phyloP scores from a whole-genome alignment of 2,888 invertebrate genomes.

The Arenicola marina region DNA sequence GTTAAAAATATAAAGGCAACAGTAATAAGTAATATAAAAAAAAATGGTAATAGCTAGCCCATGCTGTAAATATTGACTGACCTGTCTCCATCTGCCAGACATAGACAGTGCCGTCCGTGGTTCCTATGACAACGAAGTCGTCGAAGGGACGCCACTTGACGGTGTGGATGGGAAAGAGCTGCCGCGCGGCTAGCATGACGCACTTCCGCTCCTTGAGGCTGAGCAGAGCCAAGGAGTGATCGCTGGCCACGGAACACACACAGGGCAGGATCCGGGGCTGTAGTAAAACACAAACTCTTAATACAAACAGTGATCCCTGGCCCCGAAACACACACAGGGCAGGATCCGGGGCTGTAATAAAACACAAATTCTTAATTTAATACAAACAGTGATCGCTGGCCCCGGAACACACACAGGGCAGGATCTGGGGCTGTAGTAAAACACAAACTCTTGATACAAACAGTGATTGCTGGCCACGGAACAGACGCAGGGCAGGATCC shows the following conservation, averaged over 20 bases:
- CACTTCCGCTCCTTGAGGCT: constrained; percentile 92
- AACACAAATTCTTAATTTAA: too few relatives aligned
- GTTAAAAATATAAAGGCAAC: too few relatives aligned
- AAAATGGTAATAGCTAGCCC: too few relatives aligned
- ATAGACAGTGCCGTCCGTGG: constrained; percentile 96
- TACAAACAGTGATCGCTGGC: constrained; percentile 98
- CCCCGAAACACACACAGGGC: not conserved
- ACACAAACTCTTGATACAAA: too few relatives aligned
- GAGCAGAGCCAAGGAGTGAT: constrained; percentile 94
- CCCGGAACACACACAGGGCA: constrained; percentile 94
- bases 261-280: constrained; percentile 91
- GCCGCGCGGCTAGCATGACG: constrained; percentile 89
- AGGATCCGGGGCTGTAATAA: too few relatives aligned
- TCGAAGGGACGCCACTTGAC: constrained; percentile 97
- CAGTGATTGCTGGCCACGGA: too few relatives aligned
- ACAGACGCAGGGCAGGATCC: too few relatives aligned
- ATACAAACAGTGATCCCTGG: not conserved
- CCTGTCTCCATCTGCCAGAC: constrained; percentile 99
- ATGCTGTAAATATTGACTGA: too few relatives aligned
- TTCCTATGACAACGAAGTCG: constrained; percentile 96
- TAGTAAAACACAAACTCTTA: not conserved
- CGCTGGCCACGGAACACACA: constrained; percentile 94
- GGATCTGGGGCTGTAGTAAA: constrained; percentile 76
- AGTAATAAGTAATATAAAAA: too few relatives aligned
- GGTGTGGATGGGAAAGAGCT: constrained; percentile 91